phyloP scores from a whole-genome alignment of 2,797 vertebrate species.

The Urosaurus nigricauda region DNA sequence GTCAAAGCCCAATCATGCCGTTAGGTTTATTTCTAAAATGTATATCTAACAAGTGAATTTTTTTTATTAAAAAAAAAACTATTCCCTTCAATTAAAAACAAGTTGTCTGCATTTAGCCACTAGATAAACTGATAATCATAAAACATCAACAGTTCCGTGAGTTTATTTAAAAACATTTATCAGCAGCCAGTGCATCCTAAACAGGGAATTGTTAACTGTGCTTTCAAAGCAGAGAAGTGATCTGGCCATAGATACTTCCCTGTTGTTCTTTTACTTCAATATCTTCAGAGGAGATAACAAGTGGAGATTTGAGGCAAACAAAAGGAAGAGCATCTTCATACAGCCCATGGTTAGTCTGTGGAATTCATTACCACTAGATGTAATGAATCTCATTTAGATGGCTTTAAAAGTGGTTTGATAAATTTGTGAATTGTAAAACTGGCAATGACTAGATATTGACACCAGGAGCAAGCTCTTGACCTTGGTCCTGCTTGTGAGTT shows the following conservation, averaged over 20 bases:
- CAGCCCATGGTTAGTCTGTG: not conserved
- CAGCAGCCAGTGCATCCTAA: not conserved
- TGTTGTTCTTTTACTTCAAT: not conserved
- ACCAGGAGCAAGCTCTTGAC: not conserved
- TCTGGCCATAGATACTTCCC: too few species aligned
- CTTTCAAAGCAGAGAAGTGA: not conserved
- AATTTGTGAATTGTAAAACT: not conserved
- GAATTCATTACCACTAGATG: not conserved
- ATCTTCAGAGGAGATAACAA: not conserved
- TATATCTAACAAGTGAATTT: not conserved
- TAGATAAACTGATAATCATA: not conserved
- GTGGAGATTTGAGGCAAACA: not conserved
- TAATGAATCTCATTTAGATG: not conserved
- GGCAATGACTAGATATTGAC: not conserved
- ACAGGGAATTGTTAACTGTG: not conserved
- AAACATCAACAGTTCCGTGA: not conserved
- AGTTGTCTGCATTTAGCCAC: not conserved
- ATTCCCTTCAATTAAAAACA: not conserved
- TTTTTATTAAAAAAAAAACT: not conserved
- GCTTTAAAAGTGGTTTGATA: not conserved
- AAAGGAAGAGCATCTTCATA: not conserved
- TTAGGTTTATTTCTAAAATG: slow-evolving; percentile 1
- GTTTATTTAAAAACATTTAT: not conserved
- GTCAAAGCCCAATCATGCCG: not conserved
- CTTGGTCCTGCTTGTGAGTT: not conserved